Evolutionary conservation across 2,113 vertebrate species (phyloP), one percentile per base, ranked within the genome.

Genomic region (Ciconia maguari): DNA sequence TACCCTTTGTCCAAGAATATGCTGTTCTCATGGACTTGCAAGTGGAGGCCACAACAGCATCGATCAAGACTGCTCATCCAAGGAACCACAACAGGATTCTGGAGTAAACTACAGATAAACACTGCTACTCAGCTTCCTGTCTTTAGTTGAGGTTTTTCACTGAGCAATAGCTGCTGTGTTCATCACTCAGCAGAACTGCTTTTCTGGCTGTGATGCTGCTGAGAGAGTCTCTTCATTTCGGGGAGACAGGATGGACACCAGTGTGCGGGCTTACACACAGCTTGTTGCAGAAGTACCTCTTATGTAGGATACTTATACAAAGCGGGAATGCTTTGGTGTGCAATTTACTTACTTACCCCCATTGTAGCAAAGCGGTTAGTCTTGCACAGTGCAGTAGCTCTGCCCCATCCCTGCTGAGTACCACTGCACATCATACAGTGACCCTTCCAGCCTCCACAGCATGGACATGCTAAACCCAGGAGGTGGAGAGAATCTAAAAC

Each of bases 81-180:
- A 82, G 66, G 6, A 52, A 68, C 92, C 85, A 87, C 94, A 87
- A 16, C 81, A 88, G 96, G 85, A 79, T 92, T 46, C 61, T 71
- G 87, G 61, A 87, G 80, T 51, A 75, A 87, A 34, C 74, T 87
- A 32, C 55, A 4, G 76, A 32, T 5, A 48, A 85, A 8, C 61
- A 30, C 49, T 74, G 64, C 55, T 91, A 41, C 92, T 79, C 65
- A 34, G 52, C 51, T 55, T 68, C 95, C 92, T 96, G 90, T 81
- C 84, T 36, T 70, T 7, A 16, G 34, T 2, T n/a, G 77, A 66
- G 77, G 14, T 25, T 78, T 32, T 51, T 29, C 69, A 21, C 51
- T 5, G 46, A 64, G 89, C 30, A 11, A 2, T n/a, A 70, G 38
- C 84, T 2, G 1, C 64, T 11, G 19, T 22, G 13, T 34, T 82